Conservation (phyloP, 2,888 invertebrate species). For the Pyrrhosoma nymphula region DNA sequence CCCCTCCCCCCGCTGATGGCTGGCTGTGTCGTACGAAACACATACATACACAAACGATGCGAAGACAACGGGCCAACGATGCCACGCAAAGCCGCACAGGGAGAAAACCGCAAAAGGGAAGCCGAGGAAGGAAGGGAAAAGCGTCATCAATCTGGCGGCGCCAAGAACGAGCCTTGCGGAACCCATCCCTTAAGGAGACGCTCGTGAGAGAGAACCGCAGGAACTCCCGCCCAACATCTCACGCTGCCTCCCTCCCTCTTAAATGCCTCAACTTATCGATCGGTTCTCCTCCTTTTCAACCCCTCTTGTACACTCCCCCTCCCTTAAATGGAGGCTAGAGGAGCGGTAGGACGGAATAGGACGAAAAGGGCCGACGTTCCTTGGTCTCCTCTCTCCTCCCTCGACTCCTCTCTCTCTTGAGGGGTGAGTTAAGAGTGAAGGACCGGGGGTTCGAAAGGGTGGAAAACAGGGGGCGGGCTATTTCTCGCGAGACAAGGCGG, state of each 20-base stretch:
- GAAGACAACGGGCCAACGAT: neutral
- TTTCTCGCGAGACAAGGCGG: slow-evolving; percentile 26
- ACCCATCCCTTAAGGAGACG: neutral
- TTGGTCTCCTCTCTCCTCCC: neutral
- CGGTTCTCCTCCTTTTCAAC: neutral
- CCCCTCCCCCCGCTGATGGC: too few species aligned
- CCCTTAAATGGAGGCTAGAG: neutral
- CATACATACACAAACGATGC: neutral
- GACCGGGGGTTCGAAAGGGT: neutral
- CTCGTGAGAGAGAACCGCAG: neutral
- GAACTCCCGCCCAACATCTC: slow-evolving; percentile 17
- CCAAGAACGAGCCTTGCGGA: neutral
- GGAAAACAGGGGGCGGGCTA: neutral
- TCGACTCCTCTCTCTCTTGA: neutral
- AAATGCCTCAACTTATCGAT: neutral
- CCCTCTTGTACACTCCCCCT: neutral
- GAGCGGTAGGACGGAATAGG: neutral
- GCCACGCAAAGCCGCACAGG: neutral
- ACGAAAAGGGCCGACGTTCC: neutral
- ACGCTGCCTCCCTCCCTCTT: neutral
- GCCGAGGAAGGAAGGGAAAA: neutral
- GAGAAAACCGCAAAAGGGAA: neutral
- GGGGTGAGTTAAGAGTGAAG: neutral
- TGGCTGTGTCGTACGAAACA: too few species aligned
- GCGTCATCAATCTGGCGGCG: neutral